These are phyloP conservation scores for Coracopsis vasa DNA, from an alignment of 2,113 vertebrate genomes.

Conservation along the genomic window DNA sequence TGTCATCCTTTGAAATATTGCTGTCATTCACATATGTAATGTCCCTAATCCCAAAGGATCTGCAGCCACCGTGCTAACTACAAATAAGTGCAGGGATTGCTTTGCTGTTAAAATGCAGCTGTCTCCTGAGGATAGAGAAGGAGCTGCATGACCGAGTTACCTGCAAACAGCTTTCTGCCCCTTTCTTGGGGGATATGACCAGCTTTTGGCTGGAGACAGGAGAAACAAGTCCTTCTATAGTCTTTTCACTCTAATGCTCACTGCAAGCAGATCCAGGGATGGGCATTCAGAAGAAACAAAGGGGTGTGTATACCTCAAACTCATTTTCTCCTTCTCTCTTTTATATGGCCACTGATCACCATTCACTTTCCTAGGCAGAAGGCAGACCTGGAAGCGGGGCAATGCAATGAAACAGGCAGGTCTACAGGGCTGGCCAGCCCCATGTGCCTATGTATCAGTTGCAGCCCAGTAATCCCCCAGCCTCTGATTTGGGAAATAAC, in stretches of 20 bases:
- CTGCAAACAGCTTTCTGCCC: background rate
- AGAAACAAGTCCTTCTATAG: background rate
- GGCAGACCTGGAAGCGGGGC: too few relatives aligned
- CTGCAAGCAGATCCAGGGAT: too few relatives aligned
- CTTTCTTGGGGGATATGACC: background rate
- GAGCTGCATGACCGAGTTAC: background rate
- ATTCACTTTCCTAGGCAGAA: background rate
- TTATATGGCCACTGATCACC: background rate
- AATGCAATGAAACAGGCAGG: fast-evolving
- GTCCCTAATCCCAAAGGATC: slow-evolving; percentile 4
- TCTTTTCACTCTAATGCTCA: background rate
- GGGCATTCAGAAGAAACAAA: background rate
- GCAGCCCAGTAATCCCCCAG: background rate
- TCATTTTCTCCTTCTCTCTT: background rate
- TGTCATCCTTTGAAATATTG: slow-evolving; percentile 52
- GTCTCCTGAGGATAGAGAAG: background rate
- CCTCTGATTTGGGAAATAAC: background rate
- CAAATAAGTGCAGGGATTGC: background rate
- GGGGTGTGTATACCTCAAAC: background rate
- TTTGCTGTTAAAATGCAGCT: background rate
- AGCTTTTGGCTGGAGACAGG: background rate
- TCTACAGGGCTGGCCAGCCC: background rate
- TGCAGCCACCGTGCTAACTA: background rate
- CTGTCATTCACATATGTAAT: slow-evolving; percentile 11
- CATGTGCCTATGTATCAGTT: fast-evolving